Evolutionary conservation across 2,113 vertebrate genomes (phyloP).

Genomic region (Synchiropus splendidus): DNA sequence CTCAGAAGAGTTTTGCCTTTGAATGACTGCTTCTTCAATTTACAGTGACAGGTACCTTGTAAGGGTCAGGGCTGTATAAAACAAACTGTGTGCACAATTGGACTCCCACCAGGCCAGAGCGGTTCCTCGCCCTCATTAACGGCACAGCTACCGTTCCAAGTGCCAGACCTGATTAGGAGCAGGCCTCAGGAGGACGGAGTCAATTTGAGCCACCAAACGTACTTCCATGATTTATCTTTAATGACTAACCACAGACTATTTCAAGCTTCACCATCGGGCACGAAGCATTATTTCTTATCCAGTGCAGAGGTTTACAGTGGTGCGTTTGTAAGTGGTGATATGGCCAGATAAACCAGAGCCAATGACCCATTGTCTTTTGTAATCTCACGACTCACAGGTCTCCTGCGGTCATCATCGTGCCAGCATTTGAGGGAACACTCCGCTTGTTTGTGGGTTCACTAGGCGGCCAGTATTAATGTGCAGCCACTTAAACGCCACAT

Average conservation of each 20-base stretch:
- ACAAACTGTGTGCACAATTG: conserved; percentile 52
- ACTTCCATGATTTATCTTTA: conserved; percentile 23
- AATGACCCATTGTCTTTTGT: conserved; percentile 48
- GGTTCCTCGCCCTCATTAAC: conserved; percentile 53
- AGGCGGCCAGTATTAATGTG: conserved; percentile 35
- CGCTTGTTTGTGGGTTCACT: conserved; percentile 45
- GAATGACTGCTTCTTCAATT: conserved; percentile 8
- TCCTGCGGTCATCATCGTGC: conserved; percentile 23
- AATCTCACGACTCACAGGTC: conserved; percentile 23
- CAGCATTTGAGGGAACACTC: conserved; percentile 27
- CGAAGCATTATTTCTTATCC: too few relatives aligned
- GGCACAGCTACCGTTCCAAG: conserved; percentile 32
- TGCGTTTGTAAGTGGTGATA: conserved; percentile 36
- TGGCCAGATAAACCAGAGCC: conserved; percentile 37
- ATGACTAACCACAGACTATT: conserved; percentile 19
- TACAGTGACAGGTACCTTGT: conserved; percentile 41
- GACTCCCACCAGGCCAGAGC: conserved; percentile 39
- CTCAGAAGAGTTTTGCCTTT: too few relatives aligned
- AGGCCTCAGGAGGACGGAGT: conserved; percentile 15
- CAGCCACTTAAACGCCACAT: conserved; percentile 17
- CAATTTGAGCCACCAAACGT: conserved; percentile 2
- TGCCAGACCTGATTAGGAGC: conserved; percentile 55
- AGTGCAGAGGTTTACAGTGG: conserved; percentile 8
- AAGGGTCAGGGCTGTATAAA: conserved; percentile 30
- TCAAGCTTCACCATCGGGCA: conserved; percentile 4